These are phyloP conservation scores for Entomobrya multifasciata DNA, from an alignment of 2,888 invertebrate genomes.

Conservation along the genomic window DNA sequence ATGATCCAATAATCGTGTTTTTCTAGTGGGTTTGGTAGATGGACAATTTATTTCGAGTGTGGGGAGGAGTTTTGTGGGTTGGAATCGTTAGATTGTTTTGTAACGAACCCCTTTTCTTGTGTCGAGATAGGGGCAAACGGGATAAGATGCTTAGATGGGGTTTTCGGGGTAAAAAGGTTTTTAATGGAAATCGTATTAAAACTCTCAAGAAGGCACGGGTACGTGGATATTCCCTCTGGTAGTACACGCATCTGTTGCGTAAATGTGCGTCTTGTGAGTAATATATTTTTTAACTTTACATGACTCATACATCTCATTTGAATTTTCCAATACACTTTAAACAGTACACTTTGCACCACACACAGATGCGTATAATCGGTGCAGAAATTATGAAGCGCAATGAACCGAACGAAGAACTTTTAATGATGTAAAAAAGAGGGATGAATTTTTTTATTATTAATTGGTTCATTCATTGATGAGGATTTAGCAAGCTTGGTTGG, in stretches of 20 bases:
- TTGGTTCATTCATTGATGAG: slow-evolving; percentile 63
- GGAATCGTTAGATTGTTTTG: not conserved
- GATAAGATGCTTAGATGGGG: not conserved
- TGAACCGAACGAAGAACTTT: slow-evolving; percentile 56
- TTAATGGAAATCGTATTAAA: not conserved
- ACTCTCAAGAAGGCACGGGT: slow-evolving; percentile 8
- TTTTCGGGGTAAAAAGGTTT: not conserved
- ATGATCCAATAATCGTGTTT: slow-evolving; percentile 68
- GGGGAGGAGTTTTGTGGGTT: not conserved
- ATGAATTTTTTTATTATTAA: slow-evolving; percentile 67
- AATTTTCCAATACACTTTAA: too few relatives aligned
- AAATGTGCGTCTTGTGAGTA: slow-evolving; percentile 72
- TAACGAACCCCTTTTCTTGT: slow-evolving; percentile 40
- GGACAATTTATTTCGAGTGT: slow-evolving; percentile 44
- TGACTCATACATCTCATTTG: not conserved
- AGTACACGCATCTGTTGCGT: slow-evolving; percentile 54
- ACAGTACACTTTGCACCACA: slow-evolving; percentile 11
- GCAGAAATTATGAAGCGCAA: slow-evolving; percentile 65
- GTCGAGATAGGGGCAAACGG: not conserved
- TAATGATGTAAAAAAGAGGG: slow-evolving; percentile 16
- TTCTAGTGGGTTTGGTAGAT: slow-evolving; percentile 10
- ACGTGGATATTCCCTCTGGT: not conserved
- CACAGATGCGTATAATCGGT: slow-evolving; percentile 59
- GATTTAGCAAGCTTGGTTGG: slow-evolving; percentile 32
- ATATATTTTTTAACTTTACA: slow-evolving; percentile 52